Evolutionary conservation across 2,113 vertebrate genomes (phyloP).

Genomic region (Urocolius indicus): DNA sequence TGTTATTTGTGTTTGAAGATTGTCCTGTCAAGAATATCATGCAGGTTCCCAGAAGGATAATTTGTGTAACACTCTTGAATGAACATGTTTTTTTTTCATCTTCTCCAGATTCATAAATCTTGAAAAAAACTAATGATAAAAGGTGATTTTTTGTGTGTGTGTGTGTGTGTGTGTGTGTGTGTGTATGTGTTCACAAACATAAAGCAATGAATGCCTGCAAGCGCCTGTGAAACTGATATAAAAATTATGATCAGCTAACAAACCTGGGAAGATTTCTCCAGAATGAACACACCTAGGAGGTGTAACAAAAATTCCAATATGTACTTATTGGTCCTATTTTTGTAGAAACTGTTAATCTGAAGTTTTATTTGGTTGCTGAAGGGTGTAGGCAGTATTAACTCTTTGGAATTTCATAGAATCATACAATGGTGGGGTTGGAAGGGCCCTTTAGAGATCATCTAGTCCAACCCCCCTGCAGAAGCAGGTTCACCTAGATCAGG

Average conservation of each 20-base stretch:
- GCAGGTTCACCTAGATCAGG: no score
- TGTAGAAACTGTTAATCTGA: not conserved
- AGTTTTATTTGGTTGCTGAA: not conserved
- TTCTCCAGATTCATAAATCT: not conserved
- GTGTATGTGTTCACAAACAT: not conserved
- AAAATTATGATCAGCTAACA: not conserved
- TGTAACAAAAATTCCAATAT: not conserved
- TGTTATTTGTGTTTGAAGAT: not conserved
- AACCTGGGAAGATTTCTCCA: not conserved
- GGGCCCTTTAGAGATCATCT: no score
- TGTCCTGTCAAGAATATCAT: not conserved
- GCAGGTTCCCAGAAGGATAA: not conserved
- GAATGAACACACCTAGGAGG: not conserved
- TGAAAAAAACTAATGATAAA: not conserved
- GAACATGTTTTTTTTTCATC: not conserved
- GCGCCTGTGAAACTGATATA: not conserved
- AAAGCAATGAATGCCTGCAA: not conserved
- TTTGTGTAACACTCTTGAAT: not conserved
- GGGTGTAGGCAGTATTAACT: not conserved
- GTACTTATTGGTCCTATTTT: not conserved
- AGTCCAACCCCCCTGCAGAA: no score
- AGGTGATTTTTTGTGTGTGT: not conserved
- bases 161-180: not conserved
- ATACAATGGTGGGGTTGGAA: no score
- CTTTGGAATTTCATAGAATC: not conserved